phyloP scores from a whole-genome alignment of 1,140 invertebrate genomes.

The Hylaeus anthracinus region DNA sequence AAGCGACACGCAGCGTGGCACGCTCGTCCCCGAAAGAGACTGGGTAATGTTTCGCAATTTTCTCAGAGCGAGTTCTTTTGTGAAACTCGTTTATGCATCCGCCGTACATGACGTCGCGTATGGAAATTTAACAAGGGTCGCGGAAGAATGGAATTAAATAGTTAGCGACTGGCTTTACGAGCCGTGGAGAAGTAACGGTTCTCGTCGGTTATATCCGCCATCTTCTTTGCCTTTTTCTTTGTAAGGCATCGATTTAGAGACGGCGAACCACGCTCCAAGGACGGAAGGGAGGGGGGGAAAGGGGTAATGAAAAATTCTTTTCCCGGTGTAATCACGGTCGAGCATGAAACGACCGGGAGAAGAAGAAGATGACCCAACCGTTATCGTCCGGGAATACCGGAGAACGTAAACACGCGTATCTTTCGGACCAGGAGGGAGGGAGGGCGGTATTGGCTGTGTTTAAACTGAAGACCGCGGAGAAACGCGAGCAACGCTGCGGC shows the following conservation, averaged over 20 bases:
- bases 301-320: conserved; percentile 40
- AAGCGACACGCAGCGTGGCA: background rate
- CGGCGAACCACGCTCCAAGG: background rate
- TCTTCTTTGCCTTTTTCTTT: background rate
- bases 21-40: conserved; percentile 9
- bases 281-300: no score
- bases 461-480: no score
- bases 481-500: background rate
- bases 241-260: no score
- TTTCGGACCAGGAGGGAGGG: background rate
- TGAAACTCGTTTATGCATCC: conserved; percentile 36
- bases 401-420: background rate
- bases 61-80: conserved; percentile 19
- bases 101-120: conserved; percentile 30
- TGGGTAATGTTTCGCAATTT: conserved; percentile 42
- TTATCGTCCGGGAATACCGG: background rate
- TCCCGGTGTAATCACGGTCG: background rate
- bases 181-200: conserved; percentile 3
- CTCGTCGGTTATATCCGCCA: conserved; percentile 4
- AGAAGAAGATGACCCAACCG: background rate
- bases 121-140: conserved; percentile 39
- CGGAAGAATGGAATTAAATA: conserved; percentile 48
- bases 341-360: background rate
- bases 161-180: conserved; percentile 32
- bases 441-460: no score